Evolutionary conservation across 2,113 vertebrate genomes (phyloP), one percentile per base, ranked within the genome.

Genomic region (Hippocampus abdominalis): DNA sequence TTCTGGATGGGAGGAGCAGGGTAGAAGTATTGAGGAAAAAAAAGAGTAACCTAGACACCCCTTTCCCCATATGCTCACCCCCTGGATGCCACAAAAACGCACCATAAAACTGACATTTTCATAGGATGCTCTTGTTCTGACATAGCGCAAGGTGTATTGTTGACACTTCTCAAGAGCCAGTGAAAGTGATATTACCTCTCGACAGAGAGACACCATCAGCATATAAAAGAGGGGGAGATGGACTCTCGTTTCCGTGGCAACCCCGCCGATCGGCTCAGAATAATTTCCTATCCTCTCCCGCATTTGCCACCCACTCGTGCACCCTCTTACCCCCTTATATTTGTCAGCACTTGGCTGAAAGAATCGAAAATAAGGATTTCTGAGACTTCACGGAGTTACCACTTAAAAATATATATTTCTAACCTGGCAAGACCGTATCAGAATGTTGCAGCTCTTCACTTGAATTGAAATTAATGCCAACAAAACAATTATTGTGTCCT

Each of bases 181-280:
- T 0, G 13, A 63, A 54, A 57, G 66, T 70, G 71, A 86, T 81
- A 81, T 78, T 82, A 87, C 75, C 66, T 75, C 83, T 53, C 74
- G 21, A 69, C 75, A 75, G 44, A 73, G 68, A 57, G 81, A 81
- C 81, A 84, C 80, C 84, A 84, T 79, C 77, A 68, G 88, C 81
- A 90, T 89, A 89, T 81, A 86, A 84, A 86, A 86, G 70, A 84
- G 73, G 76, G 77, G 79, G 39, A 70, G 80, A 77, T 76, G 81
- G 87, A 87, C 83, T 76, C 84, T 80, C 85, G 89, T 90, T 90
- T 89, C 89, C 86, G 78, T 89, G 87, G 89, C 87, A 90, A 90
- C 89, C 84, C 75, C 25, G 65, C 36, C 64, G 76, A 86, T 86
- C 71, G 72, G 72, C 81, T 76, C 40, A 70, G 70, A 77, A 79